These are phyloP conservation scores for Struthio camelus DNA, from an alignment of 2,113 vertebrate species.

Conservation along the genomic window DNA sequence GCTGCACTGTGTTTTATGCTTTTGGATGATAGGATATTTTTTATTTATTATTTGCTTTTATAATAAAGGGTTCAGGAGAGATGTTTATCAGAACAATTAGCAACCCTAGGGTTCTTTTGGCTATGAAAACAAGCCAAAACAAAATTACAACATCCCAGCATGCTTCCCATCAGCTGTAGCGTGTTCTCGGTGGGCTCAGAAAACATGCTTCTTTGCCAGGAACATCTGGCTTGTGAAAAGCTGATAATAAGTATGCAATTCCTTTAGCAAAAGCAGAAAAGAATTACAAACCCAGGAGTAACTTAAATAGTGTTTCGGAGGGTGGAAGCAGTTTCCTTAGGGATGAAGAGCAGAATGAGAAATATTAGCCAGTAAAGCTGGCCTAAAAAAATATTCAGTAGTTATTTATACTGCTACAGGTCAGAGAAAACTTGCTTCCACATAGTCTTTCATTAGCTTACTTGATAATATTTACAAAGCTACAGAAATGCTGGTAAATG, in stretches of 20 bases:
- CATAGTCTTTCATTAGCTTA: not conserved
- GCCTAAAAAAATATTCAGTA: slow-evolving; percentile 10
- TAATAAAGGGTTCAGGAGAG: not conserved
- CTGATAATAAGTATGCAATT: slow-evolving; percentile 26
- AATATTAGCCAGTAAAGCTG: slow-evolving; percentile 1
- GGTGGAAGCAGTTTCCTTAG: not conserved
- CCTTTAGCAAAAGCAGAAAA: not conserved
- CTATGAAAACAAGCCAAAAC: slow-evolving; percentile 4
- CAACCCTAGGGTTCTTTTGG: slow-evolving; percentile 17
- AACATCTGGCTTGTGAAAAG: slow-evolving; percentile 54
- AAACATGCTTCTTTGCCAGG: not conserved
- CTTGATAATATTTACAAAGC: not conserved
- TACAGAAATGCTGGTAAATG: not conserved
- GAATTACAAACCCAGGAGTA: not conserved
- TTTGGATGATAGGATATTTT: not conserved
- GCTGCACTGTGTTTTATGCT: not conserved
- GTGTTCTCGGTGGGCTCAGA: not conserved
- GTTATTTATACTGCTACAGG: not conserved
- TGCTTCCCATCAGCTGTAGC: not conserved
- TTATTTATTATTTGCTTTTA: slow-evolving; percentile 44
- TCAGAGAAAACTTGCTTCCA: not conserved
- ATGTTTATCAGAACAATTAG: slow-evolving; percentile 10
- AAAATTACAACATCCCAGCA: slow-evolving; percentile 24
- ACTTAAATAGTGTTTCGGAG: not conserved
- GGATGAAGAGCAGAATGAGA: not conserved